Evolutionary conservation across 2,797 vertebrate species (phyloP), one percentile per base, ranked within the genome.

Genomic region (Poeciliopsis gracilis): DNA sequence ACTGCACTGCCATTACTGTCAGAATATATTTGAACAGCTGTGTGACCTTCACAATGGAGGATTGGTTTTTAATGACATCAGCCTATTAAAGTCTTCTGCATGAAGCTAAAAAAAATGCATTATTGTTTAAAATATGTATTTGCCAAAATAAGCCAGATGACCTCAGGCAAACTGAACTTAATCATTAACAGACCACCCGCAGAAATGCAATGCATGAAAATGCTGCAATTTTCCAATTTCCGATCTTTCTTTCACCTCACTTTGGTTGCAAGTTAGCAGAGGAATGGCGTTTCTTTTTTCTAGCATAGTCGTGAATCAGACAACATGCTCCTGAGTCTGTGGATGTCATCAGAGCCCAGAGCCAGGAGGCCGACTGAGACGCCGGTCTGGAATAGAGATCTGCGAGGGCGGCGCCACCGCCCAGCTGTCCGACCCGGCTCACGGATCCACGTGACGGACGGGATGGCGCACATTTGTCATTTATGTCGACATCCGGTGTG

Each of bases 351-450:
- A 94, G 73, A 61, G 90, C 75, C 77, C 82, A 75, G 76, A 88
- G 77, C 78, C n/a, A 61, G 83, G 85, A 90, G 86, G 83, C 80
- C 61, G 80, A 82, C 75, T 28, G 80, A 87, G 82, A 85, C 69
- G 6, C 28, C 63, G 77, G 85, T 91, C 95, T 96, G 95, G 93
- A 94, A 93, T 93, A 90, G 80, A 90, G 76, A 95, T 96, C 91
- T 87, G 33, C 46, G 30, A 76, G 63, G 82, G 51, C 78, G 59
- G 77, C 71, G 88, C 86, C 86, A 63, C 85, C 49, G 84, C 47
- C 81, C 78, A 70, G 82, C 90, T 83, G 82, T 81, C 85, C 30
- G 57, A 86, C 86, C 77, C 78, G 63, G 77, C 74, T 72, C 90
- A 91, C 91, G 88, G 91, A 93, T 93, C 90, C 88, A 86, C 82